phyloP scores from a whole-genome alignment of 2,888 invertebrate species.

The Coelogynopora nodosa region DNA sequence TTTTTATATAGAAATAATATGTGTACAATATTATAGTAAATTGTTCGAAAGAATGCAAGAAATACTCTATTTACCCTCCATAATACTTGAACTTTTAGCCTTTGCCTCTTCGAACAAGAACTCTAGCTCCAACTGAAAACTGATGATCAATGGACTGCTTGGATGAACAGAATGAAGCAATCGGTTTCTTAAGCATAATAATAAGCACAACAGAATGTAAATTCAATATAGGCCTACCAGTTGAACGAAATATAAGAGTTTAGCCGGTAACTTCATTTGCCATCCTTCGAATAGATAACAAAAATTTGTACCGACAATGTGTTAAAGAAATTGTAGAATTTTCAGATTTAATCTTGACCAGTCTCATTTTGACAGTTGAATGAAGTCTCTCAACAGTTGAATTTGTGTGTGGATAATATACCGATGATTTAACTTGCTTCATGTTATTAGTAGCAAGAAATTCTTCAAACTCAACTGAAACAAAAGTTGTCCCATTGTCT shows the following conservation, averaged over 20 bases:
- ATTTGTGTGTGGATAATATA: not conserved
- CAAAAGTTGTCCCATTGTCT: not conserved
- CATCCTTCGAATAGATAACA: not conserved
- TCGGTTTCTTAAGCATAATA: not conserved
- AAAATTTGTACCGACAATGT: not conserved
- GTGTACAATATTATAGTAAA: too few species aligned
- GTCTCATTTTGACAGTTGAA: not conserved
- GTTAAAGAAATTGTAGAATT: not conserved
- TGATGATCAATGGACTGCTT: not conserved
- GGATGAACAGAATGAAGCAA: not conserved
- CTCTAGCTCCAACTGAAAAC: not conserved
- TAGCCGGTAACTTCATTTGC: not conserved
- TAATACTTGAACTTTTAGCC: slow-evolving; percentile 4
- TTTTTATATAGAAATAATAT: too few species aligned
- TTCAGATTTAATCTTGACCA: not conserved
- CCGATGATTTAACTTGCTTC: not conserved
- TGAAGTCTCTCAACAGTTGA: not conserved
- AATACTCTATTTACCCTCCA: too few species aligned
- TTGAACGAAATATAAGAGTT: not conserved
- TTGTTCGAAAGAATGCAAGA: too few species aligned
- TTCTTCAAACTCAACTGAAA: not conserved
- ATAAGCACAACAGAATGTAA: not conserved
- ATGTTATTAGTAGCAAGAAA: not conserved
- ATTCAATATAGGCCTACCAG: not conserved
- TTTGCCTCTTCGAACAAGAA: not conserved